phyloP scores from a whole-genome alignment of 2,797 vertebrate species.

The Microctenopoma stevenorrisi region DNA sequence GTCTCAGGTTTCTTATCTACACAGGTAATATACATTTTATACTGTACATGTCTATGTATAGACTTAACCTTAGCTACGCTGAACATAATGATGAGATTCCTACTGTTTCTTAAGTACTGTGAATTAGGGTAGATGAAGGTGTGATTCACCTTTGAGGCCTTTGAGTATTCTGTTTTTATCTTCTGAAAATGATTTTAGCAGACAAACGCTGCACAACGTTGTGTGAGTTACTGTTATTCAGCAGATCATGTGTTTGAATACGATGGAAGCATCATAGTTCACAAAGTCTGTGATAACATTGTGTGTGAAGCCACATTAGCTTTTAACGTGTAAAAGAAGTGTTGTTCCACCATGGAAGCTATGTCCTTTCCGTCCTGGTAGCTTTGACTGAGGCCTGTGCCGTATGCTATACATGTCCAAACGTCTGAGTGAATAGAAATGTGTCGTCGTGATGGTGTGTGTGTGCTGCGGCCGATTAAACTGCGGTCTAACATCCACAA shows the following conservation, averaged over 20 bases:
- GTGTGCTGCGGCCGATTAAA: slow-evolving; percentile 35
- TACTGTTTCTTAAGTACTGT: slow-evolving; percentile 38
- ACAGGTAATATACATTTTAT: slow-evolving; percentile 41
- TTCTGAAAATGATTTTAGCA: slow-evolving; percentile 23
- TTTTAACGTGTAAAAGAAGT: slow-evolving; percentile 36
- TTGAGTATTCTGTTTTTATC: slow-evolving; percentile 11
- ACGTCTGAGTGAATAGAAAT: slow-evolving; percentile 48
- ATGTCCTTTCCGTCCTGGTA: slow-evolving; percentile 42
- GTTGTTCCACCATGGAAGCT: slow-evolving; percentile 24
- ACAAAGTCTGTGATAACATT: slow-evolving; percentile 8
- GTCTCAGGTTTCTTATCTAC: slow-evolving; percentile 51
- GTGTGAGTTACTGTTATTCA: background rate
- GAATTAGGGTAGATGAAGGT: slow-evolving; percentile 27
- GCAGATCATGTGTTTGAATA: slow-evolving; percentile 1
- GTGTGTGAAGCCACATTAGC: slow-evolving; percentile 32
- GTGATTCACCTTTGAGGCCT: slow-evolving; percentile 36
- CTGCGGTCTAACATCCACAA: slow-evolving; percentile 39
- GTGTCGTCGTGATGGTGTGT: slow-evolving; percentile 12
- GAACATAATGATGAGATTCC: slow-evolving; percentile 52
- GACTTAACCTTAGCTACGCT: slow-evolving; percentile 64
- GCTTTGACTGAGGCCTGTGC: slow-evolving; percentile 53
- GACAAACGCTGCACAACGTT: slow-evolving; percentile 14
- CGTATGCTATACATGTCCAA: slow-evolving; percentile 41
- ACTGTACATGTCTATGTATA: slow-evolving; percentile 39
- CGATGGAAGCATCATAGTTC: slow-evolving; percentile 8